A percentile compares a stretch with the other conserved stretches of the same genome.
Evolutionary conservation across 1,140 invertebrate genomes (phyloP).

Genomic region (Conus betulinus): DNA sequence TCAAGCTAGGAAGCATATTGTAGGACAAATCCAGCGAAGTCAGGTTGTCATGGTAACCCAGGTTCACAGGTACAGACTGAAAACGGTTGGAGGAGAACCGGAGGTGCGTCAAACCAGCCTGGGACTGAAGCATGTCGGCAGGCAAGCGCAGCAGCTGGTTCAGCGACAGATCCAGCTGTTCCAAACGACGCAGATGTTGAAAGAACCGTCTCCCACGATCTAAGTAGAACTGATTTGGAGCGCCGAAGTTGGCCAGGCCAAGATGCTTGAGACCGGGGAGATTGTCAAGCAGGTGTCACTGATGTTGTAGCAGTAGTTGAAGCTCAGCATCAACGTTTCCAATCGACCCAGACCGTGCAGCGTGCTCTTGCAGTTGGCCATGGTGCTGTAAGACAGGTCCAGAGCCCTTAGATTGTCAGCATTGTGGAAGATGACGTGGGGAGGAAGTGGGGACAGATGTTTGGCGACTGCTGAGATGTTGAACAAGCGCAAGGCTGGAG

Average conservation of each 20-base stretch:
- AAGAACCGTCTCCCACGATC: neutral
- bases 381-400: neutral
- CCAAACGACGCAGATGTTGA: neutral
- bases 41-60: conserved; percentile 1
- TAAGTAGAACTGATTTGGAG: neutral
- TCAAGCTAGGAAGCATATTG: neutral
- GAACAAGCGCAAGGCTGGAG: neutral
- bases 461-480: neutral
- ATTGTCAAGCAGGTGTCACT: neutral
- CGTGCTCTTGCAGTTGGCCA: neutral
- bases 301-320: neutral
- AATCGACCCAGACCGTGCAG: neutral
- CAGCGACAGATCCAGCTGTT: neutral
- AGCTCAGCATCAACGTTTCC: neutral
- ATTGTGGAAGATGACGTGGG: neutral
- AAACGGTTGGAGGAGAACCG: neutral
- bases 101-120: neutral
- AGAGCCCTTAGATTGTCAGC: neutral
- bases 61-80: neutral
- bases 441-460: neutral
- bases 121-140: neutral
- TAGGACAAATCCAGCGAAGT: neutral
- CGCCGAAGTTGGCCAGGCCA: neutral
- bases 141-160: neutral
- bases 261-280: neutral